Conservation (phyloP, 2,888 invertebrate genomes). For the Carcina quercana region DNA sequence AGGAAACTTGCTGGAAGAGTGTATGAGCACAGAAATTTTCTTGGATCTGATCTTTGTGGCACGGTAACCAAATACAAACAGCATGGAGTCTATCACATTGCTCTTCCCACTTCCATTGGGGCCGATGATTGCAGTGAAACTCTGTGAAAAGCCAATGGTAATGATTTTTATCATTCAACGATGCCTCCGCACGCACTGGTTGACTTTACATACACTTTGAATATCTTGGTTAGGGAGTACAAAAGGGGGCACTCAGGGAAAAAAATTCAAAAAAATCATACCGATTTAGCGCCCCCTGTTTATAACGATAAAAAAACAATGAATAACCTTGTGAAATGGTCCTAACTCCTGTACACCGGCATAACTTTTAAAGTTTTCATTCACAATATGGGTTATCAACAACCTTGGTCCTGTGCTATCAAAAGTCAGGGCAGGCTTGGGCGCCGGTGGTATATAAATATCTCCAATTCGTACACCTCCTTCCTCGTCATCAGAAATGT, state of each 20-base stretch:
- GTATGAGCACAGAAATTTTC: constrained; percentile 93
- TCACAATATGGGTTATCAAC: constrained; percentile 92
- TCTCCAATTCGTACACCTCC: constrained; percentile 85
- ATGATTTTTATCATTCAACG: no score
- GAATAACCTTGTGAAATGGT: constrained; percentile 98
- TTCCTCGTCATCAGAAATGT: constrained; percentile 75
- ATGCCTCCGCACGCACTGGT: no score
- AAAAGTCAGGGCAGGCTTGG: constrained; percentile 80
- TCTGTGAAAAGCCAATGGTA: constrained; percentile 81
- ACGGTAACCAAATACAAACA: constrained; percentile 98
- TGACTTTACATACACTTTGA: no score
- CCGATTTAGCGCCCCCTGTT: no score
- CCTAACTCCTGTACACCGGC: constrained; percentile 88
- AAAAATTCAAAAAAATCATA: no score
- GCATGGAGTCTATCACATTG: constrained; percentile 98
- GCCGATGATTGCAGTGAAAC: constrained; percentile 96
- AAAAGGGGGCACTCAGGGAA: no score
- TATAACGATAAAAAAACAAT: no score
- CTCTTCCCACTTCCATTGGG: constrained; percentile 99
- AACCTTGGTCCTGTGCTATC: constrained; percentile 87
- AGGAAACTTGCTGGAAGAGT: constrained; percentile 88
- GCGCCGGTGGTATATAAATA: constrained; percentile 88
- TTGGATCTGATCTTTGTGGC: constrained; percentile 97
- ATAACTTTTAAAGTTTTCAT: constrained; percentile 97
- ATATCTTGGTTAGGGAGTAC: no score